These are phyloP conservation scores for Drosophila siamana DNA, from an alignment of 2,888 invertebrate species.

Conservation along the genomic window DNA sequence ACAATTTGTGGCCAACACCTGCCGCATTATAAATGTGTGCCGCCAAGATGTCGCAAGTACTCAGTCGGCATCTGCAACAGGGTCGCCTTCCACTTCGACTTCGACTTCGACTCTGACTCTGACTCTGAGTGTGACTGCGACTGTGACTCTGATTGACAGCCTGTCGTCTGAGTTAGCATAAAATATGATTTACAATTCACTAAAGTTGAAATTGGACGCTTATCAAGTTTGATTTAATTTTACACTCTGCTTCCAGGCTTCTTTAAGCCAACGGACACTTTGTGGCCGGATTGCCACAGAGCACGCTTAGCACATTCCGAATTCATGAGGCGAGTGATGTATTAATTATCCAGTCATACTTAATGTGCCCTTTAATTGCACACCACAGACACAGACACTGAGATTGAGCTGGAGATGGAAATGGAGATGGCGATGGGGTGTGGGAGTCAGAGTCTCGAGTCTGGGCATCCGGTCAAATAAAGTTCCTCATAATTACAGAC, in stretches of 20 bases:
- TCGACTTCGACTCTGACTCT: slow-evolving; percentile 4
- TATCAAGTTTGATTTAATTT: slow-evolving; percentile 14
- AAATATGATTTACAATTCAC: slow-evolving; percentile 18
- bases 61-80: not conserved
- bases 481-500: slow-evolving; percentile 1
- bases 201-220: slow-evolving; percentile 10
- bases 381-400: slow-evolving; percentile 24
- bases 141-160: slow-evolving; percentile 12
- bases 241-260: not conserved
- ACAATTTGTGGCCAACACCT: slow-evolving; percentile 19
- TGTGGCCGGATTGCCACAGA: slow-evolving; percentile 4
- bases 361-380: slow-evolving; percentile 48
- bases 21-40: slow-evolving; percentile 22
- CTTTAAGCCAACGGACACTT: slow-evolving; percentile 20
- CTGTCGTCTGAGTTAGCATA: slow-evolving; percentile 6
- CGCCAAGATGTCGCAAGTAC: not conserved
- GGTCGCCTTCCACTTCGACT: not conserved
- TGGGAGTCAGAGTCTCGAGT: slow-evolving; percentile 6
- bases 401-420: too few species aligned
- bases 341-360: slow-evolving; percentile 52
- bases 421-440: not conserved
- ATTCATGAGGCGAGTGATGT: slow-evolving; percentile 25
- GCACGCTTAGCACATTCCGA: slow-evolving; percentile 10
- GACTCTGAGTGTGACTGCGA: slow-evolving; percentile 13
- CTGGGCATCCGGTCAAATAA: slow-evolving; percentile 31